A percentile compares a stretch with the other conserved stretches of the same genome.
phyloP scores from a whole-genome alignment of 2,797 vertebrate species.

The Tapirus indicus region DNA sequence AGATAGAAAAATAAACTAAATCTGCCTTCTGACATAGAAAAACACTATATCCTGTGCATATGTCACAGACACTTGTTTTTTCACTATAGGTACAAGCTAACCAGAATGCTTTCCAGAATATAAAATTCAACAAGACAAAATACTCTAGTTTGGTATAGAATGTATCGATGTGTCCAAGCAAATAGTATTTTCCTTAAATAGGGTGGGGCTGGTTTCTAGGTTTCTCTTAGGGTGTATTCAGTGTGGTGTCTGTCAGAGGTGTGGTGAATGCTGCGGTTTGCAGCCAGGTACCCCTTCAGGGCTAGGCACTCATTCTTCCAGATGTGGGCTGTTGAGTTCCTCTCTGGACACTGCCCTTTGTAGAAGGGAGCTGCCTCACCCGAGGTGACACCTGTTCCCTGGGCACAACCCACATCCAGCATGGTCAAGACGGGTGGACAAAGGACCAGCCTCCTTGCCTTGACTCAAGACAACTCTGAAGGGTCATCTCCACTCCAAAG shows the following conservation, averaged over 20 bases:
- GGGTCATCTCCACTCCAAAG: not conserved
- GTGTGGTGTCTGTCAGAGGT: not conserved
- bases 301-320: not conserved
- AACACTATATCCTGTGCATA: not conserved
- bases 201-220: no score
- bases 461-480: not conserved
- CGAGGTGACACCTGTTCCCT: not conserved
- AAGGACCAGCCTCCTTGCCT: not conserved
- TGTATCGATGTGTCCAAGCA: not conserved
- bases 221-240: not conserved
- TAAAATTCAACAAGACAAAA: not conserved
- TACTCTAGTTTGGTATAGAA: not conserved
- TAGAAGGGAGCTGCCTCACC: not conserved
- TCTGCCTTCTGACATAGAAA: not conserved
- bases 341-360: not conserved
- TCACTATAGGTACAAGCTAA: not conserved
- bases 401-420: not conserved
- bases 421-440: not conserved
- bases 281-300: not conserved
- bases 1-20: not conserved
- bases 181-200: not conserved
- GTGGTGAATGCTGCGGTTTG: not conserved
- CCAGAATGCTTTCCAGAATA: not conserved
- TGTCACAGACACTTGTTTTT: not conserved
- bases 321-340: not conserved